Evolutionary conservation across 2,113 vertebrate species (phyloP).

Genomic region (Brachirus orientalis): DNA sequence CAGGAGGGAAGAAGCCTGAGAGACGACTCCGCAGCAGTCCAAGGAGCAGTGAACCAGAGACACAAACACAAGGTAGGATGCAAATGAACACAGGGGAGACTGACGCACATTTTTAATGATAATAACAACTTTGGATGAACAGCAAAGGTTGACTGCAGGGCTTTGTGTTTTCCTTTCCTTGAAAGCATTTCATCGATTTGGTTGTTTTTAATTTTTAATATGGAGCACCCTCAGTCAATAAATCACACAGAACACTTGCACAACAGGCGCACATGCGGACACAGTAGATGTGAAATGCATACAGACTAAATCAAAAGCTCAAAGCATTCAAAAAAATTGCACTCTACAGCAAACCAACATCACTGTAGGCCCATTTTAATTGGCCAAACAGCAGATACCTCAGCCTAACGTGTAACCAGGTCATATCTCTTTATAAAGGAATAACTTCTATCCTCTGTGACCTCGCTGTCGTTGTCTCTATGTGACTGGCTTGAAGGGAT

Average conservation of each 20-base stretch:
- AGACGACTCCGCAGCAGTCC: constrained; percentile 92
- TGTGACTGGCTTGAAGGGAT: constrained; percentile 45
- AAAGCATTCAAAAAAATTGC: no score
- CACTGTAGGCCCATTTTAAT: neutral
- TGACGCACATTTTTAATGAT: neutral
- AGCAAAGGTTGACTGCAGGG: neutral
- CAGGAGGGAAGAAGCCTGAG: constrained; percentile 87
- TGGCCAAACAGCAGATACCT: constrained; percentile 1
- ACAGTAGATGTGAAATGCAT: neutral
- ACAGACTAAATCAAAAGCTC: neutral
- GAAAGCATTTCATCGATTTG: no score
- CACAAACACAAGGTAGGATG: constrained; percentile 76
- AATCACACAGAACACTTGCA: no score
- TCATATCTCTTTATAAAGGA: constrained; percentile 26
- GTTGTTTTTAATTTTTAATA: no score
- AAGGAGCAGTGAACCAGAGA: constrained; percentile 87
- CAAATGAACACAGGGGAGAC: constrained; percentile 4
- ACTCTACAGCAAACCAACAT: neutral
- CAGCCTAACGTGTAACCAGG: constrained; percentile 5
- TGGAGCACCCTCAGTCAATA: no score
- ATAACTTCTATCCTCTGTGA: constrained; percentile 28
- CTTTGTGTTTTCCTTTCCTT: no score
- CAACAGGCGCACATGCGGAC: no score
- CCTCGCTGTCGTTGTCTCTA: constrained; percentile 5
- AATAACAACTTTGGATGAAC: neutral